A percentile compares a stretch with the other conserved stretches of the same genome.
These are phyloP conservation scores for Tragopan temminckii DNA, from an alignment of 2,797 vertebrate species.

Conservation along the genomic window DNA sequence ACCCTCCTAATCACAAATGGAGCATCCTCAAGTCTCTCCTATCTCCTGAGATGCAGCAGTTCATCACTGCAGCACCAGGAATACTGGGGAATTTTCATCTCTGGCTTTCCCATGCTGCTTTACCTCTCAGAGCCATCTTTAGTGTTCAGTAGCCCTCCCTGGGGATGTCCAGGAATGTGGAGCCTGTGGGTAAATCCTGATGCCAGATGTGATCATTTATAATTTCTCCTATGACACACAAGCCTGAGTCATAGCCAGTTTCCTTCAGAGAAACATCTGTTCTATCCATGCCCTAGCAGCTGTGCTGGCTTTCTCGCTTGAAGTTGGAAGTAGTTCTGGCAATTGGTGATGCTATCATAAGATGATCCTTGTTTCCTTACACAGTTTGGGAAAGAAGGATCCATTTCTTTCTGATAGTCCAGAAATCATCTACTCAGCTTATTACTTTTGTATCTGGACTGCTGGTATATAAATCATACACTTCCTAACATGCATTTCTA, in stretches of 20 bases:
- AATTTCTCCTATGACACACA: conserved; percentile 26
- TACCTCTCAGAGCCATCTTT: background rate
- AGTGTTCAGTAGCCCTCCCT: background rate
- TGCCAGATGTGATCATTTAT: conserved; percentile 19
- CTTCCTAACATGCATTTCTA: background rate
- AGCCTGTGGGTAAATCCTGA: conserved; percentile 6
- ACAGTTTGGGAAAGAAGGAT: background rate
- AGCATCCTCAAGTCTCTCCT: conserved; percentile 56
- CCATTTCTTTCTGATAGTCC: background rate
- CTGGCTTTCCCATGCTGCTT: background rate
- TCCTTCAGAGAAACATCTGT: conserved; percentile 67
- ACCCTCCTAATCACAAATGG: conserved; percentile 52
- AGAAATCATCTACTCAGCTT: background rate
- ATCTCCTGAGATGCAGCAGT: conserved; percentile 28
- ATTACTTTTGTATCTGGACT: background rate
- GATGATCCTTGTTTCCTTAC: background rate
- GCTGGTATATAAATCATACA: background rate
- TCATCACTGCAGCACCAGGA: background rate
- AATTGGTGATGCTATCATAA: background rate
- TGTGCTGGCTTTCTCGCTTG: conserved; percentile 39
- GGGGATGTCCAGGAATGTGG: background rate
- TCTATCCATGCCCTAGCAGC: background rate
- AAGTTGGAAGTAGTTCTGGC: conserved; percentile 43
- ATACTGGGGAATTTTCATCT: conserved; percentile 6
- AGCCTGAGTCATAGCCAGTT: conserved; percentile 25